These are phyloP conservation scores for Caenorhabditis angaria DNA, from an alignment of 2,888 invertebrate genomes.

Conservation along the genomic window DNA sequence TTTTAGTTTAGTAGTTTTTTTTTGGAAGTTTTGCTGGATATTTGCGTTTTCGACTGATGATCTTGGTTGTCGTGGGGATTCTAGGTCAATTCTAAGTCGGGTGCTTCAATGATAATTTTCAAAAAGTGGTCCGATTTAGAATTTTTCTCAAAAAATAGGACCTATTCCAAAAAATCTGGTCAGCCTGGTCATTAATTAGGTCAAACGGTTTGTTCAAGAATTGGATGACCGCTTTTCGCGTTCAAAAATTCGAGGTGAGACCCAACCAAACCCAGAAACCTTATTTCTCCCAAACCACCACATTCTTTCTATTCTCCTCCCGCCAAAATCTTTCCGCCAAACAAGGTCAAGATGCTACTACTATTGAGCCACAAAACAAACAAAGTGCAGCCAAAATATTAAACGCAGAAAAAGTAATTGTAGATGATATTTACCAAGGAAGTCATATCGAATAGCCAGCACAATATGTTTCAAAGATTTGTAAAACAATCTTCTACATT, in stretches of 20 bases:
- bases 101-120: no score
- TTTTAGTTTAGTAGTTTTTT: not conserved
- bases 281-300: not conserved
- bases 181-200: no score
- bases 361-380: slow-evolving; percentile 2
- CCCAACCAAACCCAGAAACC: not conserved
- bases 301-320: not conserved
- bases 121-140: no score
- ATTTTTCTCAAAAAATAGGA: no score
- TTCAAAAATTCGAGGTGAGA: no score
- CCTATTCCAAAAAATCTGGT: no score
- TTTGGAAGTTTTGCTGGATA: not conserved
- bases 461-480: not conserved
- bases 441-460: slow-evolving; percentile 1
- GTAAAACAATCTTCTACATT: no score
- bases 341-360: slow-evolving; percentile 1
- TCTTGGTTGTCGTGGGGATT: no score
- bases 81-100: no score
- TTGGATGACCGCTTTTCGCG: no score
- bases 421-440: slow-evolving; percentile 4
- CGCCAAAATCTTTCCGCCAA: not conserved
- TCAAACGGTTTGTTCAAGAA: no score
- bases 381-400: not conserved
- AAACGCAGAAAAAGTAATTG: not conserved
- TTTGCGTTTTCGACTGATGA: no score